Evolutionary conservation across 2,888 invertebrate genomes (phyloP), one percentile per base, ranked within the genome.

Genomic region (Epirrhoe tristata): DNA sequence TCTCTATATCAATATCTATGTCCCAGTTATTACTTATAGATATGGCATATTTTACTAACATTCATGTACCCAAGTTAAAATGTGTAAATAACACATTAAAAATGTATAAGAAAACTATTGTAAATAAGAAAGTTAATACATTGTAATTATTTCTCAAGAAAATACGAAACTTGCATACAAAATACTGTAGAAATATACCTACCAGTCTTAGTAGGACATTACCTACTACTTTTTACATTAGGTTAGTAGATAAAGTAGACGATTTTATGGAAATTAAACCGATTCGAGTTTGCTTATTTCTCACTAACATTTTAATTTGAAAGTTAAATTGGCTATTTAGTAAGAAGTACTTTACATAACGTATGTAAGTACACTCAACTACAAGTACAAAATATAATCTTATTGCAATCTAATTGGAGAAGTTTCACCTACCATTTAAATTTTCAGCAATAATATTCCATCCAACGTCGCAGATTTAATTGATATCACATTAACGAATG

Each of bases 351-450:
- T 54, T 54, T 7, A 16, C 48, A 7, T 48, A 58, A 5, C n/a
- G 39, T 43, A n/a, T n/a, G n/a, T n/a, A n/a, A n/a, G n/a, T n/a
- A 50, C 39, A 55, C 24, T 58, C 51, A 60, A 58, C 24, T 50
- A 53, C n/a, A 46, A 48, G 6, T 60, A 53, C 24, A 62, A 67
- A 24, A 66, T 52, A 72, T 59, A 67, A 61, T 34, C 58, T 57
- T 65, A 72, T 54, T 74, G 62, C 66, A 64, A 69, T 65, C 67
- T 32, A 69, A 75, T 65, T 67, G 67, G 65, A 74, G 70, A 80
- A 81, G 77, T 80, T 78, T 75, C 81, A 88, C 90, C 77, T 77
- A 92, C 92, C 92, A 91, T 92, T 90, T 89, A 91, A 82, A 84
- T 83, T 77, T 84, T 84, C 82, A 83, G 75, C 79, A 78, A 78